Percentiles rank a stretch among this genome's conserved stretches.
Evolutionary conservation across 2,888 invertebrate species (phyloP).

Genomic region (Cheilosia vernalis): DNA sequence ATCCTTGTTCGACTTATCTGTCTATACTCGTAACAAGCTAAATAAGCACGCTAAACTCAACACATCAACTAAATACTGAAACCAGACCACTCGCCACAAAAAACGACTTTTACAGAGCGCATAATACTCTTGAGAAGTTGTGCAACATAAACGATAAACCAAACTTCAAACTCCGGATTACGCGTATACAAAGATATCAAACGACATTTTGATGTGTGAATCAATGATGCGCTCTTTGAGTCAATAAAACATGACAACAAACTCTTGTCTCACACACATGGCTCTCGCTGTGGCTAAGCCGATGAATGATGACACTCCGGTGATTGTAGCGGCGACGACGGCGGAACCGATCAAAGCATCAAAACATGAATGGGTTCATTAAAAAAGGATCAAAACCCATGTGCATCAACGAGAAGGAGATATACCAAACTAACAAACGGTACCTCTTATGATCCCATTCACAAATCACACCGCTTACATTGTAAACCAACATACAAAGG

Average conservation of each 20-base stretch:
- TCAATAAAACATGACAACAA: conserved; percentile 69
- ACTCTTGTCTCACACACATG: conserved; percentile 25
- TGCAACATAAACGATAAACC: too few species aligned
- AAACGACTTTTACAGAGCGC: not conserved
- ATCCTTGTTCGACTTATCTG: too few species aligned
- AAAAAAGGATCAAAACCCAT: conserved; percentile 75
- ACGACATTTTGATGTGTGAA: conserved; percentile 48
- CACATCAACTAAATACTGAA: not conserved
- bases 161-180: too few species aligned
- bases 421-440: conserved; percentile 59
- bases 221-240: conserved; percentile 43
- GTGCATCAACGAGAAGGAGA: conserved; percentile 50
- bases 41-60: conserved; percentile 4
- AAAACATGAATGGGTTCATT: conserved; percentile 75
- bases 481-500: conserved; percentile 59
- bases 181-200: conserved; percentile 29
- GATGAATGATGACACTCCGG: conserved; percentile 68
- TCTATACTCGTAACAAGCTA: not conserved
- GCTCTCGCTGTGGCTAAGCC: conserved; percentile 25
- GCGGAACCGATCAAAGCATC: conserved; percentile 73
- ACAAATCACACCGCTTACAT: conserved; percentile 58
- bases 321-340: conserved; percentile 48
- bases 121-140: too few species aligned
- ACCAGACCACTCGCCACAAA: conserved; percentile 25
- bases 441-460: conserved; percentile 68